Evolutionary conservation across 2,113 vertebrate species (phyloP).

Genomic region (Rallus limicola): DNA sequence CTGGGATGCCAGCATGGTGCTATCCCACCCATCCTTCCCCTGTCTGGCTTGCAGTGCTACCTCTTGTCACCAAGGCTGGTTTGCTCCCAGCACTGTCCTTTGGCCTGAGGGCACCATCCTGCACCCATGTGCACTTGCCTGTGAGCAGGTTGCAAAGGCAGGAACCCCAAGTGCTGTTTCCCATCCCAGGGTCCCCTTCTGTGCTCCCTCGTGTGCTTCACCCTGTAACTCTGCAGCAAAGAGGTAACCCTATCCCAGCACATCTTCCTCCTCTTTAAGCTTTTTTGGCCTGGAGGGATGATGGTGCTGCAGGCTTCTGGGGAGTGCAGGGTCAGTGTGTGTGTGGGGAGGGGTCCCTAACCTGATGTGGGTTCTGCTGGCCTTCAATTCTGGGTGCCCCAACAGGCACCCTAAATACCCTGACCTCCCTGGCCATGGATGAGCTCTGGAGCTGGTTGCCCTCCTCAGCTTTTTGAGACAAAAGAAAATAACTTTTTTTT

Average conservation of each 20-base stretch:
- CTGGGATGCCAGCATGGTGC: background rate
- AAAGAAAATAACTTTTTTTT: background rate
- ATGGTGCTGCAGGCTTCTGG: background rate
- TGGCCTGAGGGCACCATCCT: background rate
- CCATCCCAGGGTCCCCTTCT: background rate
- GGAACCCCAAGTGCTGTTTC: background rate
- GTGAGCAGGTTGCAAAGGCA: background rate
- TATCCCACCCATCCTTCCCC: background rate
- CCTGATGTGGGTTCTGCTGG: background rate
- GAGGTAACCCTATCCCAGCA: background rate
- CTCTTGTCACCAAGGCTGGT: background rate
- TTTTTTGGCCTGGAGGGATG: background rate
- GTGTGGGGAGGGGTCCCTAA: background rate
- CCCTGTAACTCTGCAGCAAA: background rate
- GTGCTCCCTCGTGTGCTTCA: background rate
- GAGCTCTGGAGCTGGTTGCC: fast-evolving
- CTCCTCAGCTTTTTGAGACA: background rate
- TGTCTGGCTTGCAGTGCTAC: background rate
- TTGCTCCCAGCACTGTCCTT: background rate
- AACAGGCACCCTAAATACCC: background rate
- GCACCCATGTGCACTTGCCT: background rate
- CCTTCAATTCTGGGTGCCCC: background rate
- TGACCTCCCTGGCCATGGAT: fast-evolving
- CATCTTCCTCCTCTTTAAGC: background rate
- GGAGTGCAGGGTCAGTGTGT: no score